phyloP scores from a whole-genome alignment of 92 coral and sea anemone species.

The Muricea muricata region DNA sequence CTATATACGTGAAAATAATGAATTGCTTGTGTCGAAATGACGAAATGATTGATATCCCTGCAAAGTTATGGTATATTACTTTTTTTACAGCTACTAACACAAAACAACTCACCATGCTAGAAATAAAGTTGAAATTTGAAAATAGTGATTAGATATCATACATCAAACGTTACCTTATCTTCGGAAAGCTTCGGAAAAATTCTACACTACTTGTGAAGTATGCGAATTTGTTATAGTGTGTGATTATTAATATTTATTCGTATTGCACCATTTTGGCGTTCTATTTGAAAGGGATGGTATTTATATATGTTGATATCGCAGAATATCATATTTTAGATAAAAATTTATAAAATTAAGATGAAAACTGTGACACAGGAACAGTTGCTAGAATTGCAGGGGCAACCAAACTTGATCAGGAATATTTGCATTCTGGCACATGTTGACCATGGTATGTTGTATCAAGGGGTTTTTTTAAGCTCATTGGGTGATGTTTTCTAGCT shows the following conservation, averaged over 20 bases:
- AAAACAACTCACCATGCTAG: constrained; percentile 38
- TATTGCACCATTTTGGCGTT: not conserved
- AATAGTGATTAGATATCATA: not conserved
- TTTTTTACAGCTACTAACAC: too few relatives aligned
- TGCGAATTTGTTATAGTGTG: not conserved
- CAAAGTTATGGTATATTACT: too few relatives aligned
- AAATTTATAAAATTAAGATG: constrained; percentile 41
- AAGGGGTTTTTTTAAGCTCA: too few relatives aligned
- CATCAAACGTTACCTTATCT: not conserved
- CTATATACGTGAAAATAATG: not conserved
- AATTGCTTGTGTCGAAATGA: not conserved
- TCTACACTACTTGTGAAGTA: constrained; percentile 1
- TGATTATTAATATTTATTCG: too few relatives aligned
- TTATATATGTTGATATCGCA: not conserved
- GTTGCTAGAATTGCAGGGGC: constrained; percentile 81
- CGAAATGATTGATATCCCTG: not conserved
- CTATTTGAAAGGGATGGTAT: not conserved
- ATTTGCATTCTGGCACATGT: constrained; percentile 98
- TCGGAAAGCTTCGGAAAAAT: too few relatives aligned
- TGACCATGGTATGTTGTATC: constrained; percentile 82
- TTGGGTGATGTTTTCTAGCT: too few relatives aligned
- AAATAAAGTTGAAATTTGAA: not conserved
- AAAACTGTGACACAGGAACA: constrained; percentile 74
- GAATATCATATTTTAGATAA: not conserved
- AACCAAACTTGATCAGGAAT: constrained; percentile 89